Evolutionary conservation across 2,888 invertebrate genomes (phyloP), one percentile per base, ranked within the genome.

Genomic region (Eurytoma californica): DNA sequence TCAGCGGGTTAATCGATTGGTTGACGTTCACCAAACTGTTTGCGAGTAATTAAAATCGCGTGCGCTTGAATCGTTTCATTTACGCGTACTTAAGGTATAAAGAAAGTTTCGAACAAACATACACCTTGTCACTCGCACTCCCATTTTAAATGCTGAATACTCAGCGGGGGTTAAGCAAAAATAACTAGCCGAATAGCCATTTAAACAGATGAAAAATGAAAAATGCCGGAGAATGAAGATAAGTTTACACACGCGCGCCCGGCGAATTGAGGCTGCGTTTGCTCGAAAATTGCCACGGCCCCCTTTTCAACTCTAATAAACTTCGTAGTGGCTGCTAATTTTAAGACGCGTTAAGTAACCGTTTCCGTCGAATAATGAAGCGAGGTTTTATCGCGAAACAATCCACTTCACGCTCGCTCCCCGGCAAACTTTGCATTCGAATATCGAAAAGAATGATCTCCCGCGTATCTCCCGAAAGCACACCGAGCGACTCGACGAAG

Each of bases 181-280:
- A 47, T 14, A 9, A 76, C 58, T 47, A 65, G 47, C 24, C 14
- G 55, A 9, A 20, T 49, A 24, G 53, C 61, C 24, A 13, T 14
- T 75, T 24, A 53, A 55, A 30, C 13, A 13, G 20, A 24, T 51
- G 49, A 70, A 77, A 76, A 65, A 70, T n/a, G n/a, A n/a, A n/a
- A 16, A 20, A 65, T 7, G 0, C 63, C 18, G 7, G 28, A 47
- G 3, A 55, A 58, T 63, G 49, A 63, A 77, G 30, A 16, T 3
- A 49, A 55, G 53, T 68, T 72, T 67, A 49, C 51, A 49, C 51
- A 47, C 58, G 14, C 7, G 30, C 67, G 55, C 55, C 67, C 66
- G 39, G 60, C 58, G 61, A 72, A 66, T 77, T 72, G 28, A 39
- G 53, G 30, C 58, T 66, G 18, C 53, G 51, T 77, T 57, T 58